Evolutionary conservation across 2,797 vertebrate species (phyloP).

Genomic region (Eulemur mongoz): DNA sequence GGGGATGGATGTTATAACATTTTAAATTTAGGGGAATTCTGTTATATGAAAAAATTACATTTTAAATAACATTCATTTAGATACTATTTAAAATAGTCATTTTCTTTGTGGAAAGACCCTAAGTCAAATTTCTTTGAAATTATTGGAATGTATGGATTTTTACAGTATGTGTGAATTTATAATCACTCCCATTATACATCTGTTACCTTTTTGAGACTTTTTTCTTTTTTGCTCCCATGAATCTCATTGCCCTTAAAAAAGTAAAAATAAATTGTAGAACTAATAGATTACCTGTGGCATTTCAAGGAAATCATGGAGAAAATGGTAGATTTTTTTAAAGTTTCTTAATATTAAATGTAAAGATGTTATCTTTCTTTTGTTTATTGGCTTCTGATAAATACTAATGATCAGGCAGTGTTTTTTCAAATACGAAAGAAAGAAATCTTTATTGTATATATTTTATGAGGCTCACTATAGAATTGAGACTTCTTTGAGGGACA

Average conservation of each 20-base stretch:
- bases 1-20: background rate
- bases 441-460: background rate
- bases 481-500: background rate
- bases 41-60: background rate
- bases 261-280: background rate
- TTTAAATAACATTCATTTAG: slow-evolving; percentile 45
- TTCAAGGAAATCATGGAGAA: slow-evolving; percentile 77
- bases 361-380: background rate
- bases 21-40: background rate
- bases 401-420: background rate
- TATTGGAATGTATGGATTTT: background rate
- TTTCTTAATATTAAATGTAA: background rate
- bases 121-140: background rate
- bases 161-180: background rate
- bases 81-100: slow-evolving; percentile 39
- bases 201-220: background rate
- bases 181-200: background rate
- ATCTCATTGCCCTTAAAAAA: background rate
- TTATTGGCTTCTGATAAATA: slow-evolving; percentile 29
- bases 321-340: slow-evolving; percentile 57
- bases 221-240: background rate
- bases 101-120: background rate
- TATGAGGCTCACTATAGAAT: background rate
- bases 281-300: background rate
- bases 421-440: background rate